Conservation (phyloP, 2,113 vertebrate genomes). For the Falco punctatus region DNA sequence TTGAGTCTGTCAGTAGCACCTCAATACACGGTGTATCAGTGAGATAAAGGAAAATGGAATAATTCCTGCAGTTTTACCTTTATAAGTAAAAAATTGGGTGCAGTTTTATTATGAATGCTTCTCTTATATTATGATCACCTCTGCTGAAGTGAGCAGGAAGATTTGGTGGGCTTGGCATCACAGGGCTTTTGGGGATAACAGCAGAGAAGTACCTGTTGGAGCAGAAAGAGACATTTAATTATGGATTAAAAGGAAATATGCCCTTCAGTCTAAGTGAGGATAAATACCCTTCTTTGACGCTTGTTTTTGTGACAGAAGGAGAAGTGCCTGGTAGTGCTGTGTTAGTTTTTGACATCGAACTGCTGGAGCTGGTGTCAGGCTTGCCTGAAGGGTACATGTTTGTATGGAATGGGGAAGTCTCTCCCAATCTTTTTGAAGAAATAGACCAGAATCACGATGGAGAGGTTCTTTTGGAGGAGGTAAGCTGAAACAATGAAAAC, state of each 20-base stretch:
- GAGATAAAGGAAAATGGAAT: background rate
- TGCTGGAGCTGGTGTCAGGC: conserved; percentile 89
- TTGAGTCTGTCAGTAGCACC: background rate
- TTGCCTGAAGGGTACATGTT: conserved; percentile 99
- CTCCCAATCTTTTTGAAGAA: conserved; percentile 89
- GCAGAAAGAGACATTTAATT: background rate
- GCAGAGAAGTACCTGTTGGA: background rate
- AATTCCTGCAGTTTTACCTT: background rate
- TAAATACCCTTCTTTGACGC: background rate
- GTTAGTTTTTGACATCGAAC: conserved; percentile 90
- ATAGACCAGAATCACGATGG: conserved; percentile 88
- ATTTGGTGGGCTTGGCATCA: background rate
- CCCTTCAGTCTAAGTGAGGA: background rate
- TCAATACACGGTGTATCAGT: rapidly evolving
- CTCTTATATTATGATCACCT: background rate
- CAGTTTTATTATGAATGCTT: background rate
- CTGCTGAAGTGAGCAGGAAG: background rate
- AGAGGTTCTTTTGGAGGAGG: conserved; percentile 88
- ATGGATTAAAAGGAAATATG: background rate
- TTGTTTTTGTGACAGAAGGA: conserved; percentile 75
- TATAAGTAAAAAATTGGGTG: background rate
- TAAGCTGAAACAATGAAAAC: conserved; percentile 40
- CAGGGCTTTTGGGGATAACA: background rate
- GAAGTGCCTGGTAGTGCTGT: conserved; percentile 97
- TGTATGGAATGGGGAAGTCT: conserved; percentile 91